Base-by-base conservation (phyloP, 1,140 invertebrate species). In the Drosophila chauvacae region DNA sequence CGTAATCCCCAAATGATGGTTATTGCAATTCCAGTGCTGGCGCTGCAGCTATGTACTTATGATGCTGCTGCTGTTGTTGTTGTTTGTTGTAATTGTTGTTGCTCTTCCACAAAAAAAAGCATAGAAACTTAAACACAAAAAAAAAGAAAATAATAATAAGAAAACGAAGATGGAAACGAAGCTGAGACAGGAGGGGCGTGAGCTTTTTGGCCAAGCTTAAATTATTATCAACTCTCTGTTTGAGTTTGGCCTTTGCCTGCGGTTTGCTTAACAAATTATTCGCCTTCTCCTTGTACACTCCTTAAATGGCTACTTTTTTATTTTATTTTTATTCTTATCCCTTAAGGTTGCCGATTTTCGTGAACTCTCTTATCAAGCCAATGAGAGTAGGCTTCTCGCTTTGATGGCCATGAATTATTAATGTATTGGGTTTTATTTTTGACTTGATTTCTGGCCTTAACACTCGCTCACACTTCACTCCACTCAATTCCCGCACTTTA, bases 1-100 rank as follows among this genome's bases (percentile, higher is more conserved):
- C 81, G 63, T 81, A 81, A 85, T 80, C 81, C 81, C 62, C 75
- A 78, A 81, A 81, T 73, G 68, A 66, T 81, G 82, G 66, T 56
- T 56, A 56, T 56, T 56, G 53, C 71, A 69, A 84, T 77, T 77
- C 37, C 35, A 39, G 42, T 59, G 53, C 41, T 42, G 61, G 11
- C 35, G 23, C 48, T 48, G 35, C 44, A 39, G 23, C 48, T 71
- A 37, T 37, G 6, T 13, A 30, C 16, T 42, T 41, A 18, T 30
- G 68, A 39, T 2, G 20, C 20, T 47, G 51, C 51, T n/a, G 30
- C 26, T 65, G 28, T 42, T 39, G 14, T 20, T 35, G 26, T 55
- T 47, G 53, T 33, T 58, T 74, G 56, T 74, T 57, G 44, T 30
- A 18, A 3, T 60, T 57, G 57, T 69, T 77, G 62, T 76, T 82